Evolutionary conservation across 1,140 invertebrate genomes (phyloP).

Genomic region (Marisa cornuarietis): DNA sequence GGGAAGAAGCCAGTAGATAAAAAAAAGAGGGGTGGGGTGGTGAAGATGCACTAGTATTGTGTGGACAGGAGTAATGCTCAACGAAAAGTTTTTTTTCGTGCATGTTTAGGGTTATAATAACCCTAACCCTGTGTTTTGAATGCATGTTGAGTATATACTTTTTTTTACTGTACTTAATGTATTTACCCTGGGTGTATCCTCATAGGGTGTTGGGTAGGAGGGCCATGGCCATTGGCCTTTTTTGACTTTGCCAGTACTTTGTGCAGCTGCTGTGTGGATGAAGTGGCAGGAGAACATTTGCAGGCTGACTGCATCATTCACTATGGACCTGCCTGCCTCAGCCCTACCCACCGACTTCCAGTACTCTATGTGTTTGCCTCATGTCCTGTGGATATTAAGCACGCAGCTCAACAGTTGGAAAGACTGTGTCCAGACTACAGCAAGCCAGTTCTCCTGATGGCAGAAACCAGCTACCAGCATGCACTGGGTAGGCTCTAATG

Average conservation of each 20-base stretch:
- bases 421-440: slow-evolving; percentile 43
- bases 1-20: too few relatives aligned
- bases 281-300: slow-evolving; percentile 85
- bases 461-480: slow-evolving; percentile 79
- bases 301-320: slow-evolving; percentile 88
- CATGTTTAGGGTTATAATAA: too few relatives aligned
- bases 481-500: slow-evolving; percentile 69
- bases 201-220: too few relatives aligned
- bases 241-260: not conserved
- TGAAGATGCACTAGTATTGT: too few relatives aligned
- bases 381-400: slow-evolving; percentile 41
- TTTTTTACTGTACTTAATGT: too few relatives aligned
- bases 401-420: slow-evolving; percentile 48
- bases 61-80: too few relatives aligned
- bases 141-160: too few relatives aligned
- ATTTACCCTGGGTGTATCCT: too few relatives aligned
- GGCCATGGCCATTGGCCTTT: too few relatives aligned
- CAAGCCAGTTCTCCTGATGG: slow-evolving; percentile 74
- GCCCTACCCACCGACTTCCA: slow-evolving; percentile 73
- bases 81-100: too few relatives aligned
- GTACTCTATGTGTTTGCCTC: slow-evolving; percentile 70
- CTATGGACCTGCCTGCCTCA: slow-evolving; percentile 89
- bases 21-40: too few relatives aligned
- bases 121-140: too few relatives aligned
- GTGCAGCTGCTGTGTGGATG: slow-evolving; percentile 90